A percentile compares a stretch with the other conserved stretches of the same genome.
Conservation (phyloP, 2,888 invertebrate species). For the Disparrhopalites patrizii region DNA sequence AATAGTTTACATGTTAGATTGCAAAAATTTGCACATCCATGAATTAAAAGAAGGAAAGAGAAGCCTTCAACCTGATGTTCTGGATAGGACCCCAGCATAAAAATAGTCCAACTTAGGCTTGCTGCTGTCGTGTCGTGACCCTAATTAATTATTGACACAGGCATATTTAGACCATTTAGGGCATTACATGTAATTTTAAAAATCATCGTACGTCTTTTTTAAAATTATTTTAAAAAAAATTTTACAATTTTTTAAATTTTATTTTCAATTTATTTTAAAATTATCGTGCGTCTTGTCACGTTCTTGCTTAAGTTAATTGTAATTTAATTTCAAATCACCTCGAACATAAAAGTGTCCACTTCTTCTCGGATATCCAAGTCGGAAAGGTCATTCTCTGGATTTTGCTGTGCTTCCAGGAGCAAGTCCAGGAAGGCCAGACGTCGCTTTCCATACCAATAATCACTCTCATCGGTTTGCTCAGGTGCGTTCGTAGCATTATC, state of each 20-base stretch:
- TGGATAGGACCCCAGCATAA: conserved; percentile 11
- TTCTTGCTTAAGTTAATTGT: neutral
- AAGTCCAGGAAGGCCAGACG: neutral
- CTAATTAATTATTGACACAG: conserved; percentile 25
- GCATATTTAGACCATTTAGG: no score
- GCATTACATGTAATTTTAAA: no score
- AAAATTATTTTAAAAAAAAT: neutral
- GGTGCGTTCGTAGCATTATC: neutral
- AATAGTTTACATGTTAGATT: neutral
- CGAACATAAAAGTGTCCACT: no score
- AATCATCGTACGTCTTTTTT: no score
- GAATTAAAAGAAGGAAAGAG: no score
- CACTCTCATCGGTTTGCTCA: no score
- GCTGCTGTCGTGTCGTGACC: conserved; percentile 22
- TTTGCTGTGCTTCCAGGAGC: neutral
- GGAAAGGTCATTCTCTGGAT: neutral
- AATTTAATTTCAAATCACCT: neutral
- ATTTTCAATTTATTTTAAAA: neutral
- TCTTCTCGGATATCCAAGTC: neutral
- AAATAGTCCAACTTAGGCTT: conserved; percentile 15
- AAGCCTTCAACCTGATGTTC: conserved; percentile 25
- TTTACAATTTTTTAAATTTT: neutral
- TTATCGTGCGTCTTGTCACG: no score
- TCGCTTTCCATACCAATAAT: neutral
- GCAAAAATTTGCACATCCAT: no score